phyloP scores from a whole-genome alignment of 2,113 vertebrate genomes.

The Desmodus rotundus region DNA sequence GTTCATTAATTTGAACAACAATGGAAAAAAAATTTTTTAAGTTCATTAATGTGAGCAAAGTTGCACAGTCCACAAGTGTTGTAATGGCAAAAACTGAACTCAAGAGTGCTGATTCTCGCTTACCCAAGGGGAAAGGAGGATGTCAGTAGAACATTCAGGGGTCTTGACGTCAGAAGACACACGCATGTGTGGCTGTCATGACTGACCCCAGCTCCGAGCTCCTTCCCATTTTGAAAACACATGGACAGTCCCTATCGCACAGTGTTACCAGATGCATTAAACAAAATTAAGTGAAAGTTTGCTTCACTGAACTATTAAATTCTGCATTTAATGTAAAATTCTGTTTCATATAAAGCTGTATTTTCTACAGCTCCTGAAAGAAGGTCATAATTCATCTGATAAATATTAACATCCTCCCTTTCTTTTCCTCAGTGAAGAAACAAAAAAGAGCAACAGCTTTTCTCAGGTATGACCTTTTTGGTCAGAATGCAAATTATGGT shows the following conservation, averaged over 20 bases:
- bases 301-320: neutral
- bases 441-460: neutral
- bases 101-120: neutral
- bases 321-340: neutral
- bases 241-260: neutral
- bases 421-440: neutral
- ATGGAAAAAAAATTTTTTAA: too few species aligned
- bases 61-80: neutral
- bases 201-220: neutral
- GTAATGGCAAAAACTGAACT: neutral
- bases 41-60: neutral
- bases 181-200: rapidly evolving
- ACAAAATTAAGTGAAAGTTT: neutral
- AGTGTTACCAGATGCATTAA: neutral
- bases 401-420: neutral
- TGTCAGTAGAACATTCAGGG: neutral
- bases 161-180: neutral
- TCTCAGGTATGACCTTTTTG: neutral
- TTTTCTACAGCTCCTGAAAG: neutral
- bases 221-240: neutral
- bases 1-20: neutral
- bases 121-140: neutral
- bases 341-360: neutral
- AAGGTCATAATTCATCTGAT: neutral
- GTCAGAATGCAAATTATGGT: neutral